These are phyloP conservation scores for Oxyteleia sp. DNA, from an alignment of 2,888 invertebrate species.

Conservation along the genomic window DNA sequence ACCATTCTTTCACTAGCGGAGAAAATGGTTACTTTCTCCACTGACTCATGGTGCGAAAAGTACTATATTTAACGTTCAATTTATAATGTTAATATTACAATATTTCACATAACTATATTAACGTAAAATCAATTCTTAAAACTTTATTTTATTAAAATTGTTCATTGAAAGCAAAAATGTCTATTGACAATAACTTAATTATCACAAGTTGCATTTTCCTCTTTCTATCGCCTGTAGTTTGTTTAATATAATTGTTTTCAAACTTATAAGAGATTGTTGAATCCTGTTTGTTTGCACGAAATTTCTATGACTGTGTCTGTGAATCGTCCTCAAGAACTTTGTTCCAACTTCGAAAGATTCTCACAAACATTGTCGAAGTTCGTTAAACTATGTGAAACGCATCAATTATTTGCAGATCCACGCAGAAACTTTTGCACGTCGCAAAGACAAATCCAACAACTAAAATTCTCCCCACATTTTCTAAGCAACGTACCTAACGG, in stretches of 20 bases:
- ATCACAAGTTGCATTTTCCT: background rate
- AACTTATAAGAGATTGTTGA: constrained; percentile 8
- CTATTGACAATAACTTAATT: background rate
- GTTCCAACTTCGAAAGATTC: constrained; percentile 32
- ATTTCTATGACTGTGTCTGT: constrained; percentile 2
- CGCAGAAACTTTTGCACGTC: constrained; percentile 27
- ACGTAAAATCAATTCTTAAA: too few relatives aligned
- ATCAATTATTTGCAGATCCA: constrained; percentile 42
- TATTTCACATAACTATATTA: too few relatives aligned
- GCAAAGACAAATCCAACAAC: constrained; percentile 35
- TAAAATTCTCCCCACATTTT: constrained; percentile 26
- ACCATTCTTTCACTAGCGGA: too few relatives aligned
- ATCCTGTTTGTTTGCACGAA: constrained; percentile 1
- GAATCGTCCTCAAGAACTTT: constrained; percentile 22
- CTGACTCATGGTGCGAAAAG: too few relatives aligned
- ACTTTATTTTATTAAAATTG: background rate
- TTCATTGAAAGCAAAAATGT: background rate
- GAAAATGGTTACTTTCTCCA: too few relatives aligned
- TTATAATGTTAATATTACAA: too few relatives aligned
- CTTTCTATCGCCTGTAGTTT: background rate
- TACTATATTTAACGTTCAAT: too few relatives aligned
- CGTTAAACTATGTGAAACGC: constrained; percentile 37
- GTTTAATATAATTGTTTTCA: background rate
- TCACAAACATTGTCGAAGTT: constrained; percentile 36
- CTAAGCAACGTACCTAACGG: background rate